These are phyloP conservation scores for Felis chaus DNA, from an alignment of 2,113 vertebrate genomes.

Conservation along the genomic window DNA sequence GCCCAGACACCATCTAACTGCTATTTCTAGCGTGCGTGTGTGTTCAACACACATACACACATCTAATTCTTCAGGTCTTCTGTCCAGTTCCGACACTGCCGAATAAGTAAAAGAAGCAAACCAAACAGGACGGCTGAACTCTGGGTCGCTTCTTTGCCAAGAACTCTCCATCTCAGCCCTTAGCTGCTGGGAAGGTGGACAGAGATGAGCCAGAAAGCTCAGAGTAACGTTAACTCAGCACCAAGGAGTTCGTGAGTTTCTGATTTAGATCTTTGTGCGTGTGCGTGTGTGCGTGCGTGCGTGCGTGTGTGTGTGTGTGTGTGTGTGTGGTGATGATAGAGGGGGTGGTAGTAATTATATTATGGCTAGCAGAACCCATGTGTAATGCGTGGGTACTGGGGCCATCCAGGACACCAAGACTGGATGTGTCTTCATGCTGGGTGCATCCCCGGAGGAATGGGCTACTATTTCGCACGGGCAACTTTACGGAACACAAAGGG, in stretches of 20 bases:
- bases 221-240: background rate
- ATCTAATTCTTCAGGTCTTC: background rate
- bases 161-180: background rate
- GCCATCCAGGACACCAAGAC: no score
- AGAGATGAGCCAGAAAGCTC: background rate
- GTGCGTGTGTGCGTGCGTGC: background rate
- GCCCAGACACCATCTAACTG: background rate
- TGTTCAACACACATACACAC: background rate
- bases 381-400: background rate
- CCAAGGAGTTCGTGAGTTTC: background rate
- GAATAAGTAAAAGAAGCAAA: background rate
- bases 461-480: background rate
- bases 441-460: background rate
- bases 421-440: no score
- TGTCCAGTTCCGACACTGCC: background rate
- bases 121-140: background rate
- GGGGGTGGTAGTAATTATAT: background rate
- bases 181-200: background rate
- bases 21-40: background rate
- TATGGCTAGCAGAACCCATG: background rate
- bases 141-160: rapidly evolving
- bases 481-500: background rate
- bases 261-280: background rate
- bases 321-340: background rate
- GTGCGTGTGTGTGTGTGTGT: background rate